Base-by-base conservation (phyloP, 92 coral and sea anemone genomes). In the Zoanthus sansibaricus region DNA sequence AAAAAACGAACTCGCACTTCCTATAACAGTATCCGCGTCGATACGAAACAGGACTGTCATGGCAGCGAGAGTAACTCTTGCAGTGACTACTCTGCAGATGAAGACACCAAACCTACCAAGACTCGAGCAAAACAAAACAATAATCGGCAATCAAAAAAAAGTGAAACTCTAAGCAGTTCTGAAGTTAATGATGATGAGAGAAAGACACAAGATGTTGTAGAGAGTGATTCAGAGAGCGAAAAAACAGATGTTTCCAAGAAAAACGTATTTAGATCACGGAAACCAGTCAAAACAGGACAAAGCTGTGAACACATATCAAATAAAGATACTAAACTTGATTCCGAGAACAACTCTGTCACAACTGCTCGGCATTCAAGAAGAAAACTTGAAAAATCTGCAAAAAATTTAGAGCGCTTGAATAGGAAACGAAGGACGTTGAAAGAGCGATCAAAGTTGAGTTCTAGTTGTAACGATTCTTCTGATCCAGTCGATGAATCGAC, bases 1-100 rank as follows among this genome's bases (percentile, higher is more conserved):
- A 95, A 95, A 79, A 92, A 92, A 55, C 93, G 98, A 37, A 79
- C 91, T 9, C 91, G 89, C 4, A 30, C 92, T 46, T 64, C 91
- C 52, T 20, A 6, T 44, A 66, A 80, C 75, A 84, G 96, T 42
- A 78, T 73, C 20, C 82, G 91, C 16, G 42, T 78, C 67, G 45
- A 87, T 80, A 31, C 78, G 52, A 76, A 91, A 77, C 83, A 73
- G 73, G 52, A 83, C 83, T 77, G 87, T 54, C 84, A 68, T 59
- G 72, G 32, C 31, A 88, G 82, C 8, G 98, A 93, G 45, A 92
- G 90, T 46, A 86, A 93, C 71, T 95, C 98, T 37, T 94, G 90
- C 33, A 87, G 89, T 87, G 98, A 95, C 70, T 93, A 94, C 69
- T 82, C 95, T 0, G 98, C 91, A 18, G 94, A 78, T 90, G 96